Conservation (phyloP, 2,113 vertebrate genomes). For the Arothron firmamentum region DNA sequence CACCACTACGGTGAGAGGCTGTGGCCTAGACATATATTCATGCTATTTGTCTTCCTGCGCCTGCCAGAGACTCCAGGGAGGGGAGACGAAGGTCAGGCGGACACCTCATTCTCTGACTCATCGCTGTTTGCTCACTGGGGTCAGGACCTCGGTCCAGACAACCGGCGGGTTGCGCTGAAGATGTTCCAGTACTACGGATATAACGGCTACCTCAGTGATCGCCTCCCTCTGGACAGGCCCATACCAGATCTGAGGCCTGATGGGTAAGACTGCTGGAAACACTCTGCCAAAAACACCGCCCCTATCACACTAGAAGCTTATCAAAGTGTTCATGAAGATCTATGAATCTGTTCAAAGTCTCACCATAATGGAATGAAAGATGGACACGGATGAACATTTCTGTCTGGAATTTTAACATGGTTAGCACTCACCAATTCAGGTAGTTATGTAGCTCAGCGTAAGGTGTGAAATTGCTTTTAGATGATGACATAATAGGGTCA, state of each 20-base stretch:
- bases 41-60: constrained; percentile 48
- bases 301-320: too few species aligned
- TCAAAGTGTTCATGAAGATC: too few species aligned
- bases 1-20: neutral
- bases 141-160: constrained; percentile 87
- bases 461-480: too few species aligned
- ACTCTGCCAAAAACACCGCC: neutral
- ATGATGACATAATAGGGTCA: too few species aligned
- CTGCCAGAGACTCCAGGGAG: constrained; percentile 84
- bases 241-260: constrained; percentile 90
- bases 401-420: too few species aligned
- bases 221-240: constrained; percentile 84
- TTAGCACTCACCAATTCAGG: too few species aligned
- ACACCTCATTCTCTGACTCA: constrained; percentile 86
- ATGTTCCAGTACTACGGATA: constrained; percentile 98
- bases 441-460: too few species aligned
- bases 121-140: constrained; percentile 96
- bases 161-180: constrained; percentile 84
- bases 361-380: too few species aligned
- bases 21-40: constrained; percentile 30
- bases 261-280: constrained; percentile 76
- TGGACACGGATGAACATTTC: too few species aligned
- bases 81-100: constrained; percentile 75
- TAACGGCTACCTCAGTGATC: constrained; percentile 97
- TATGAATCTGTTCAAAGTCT: too few species aligned